Conservation (phyloP, 2,888 invertebrate genomes). For the Buathra laborator region DNA sequence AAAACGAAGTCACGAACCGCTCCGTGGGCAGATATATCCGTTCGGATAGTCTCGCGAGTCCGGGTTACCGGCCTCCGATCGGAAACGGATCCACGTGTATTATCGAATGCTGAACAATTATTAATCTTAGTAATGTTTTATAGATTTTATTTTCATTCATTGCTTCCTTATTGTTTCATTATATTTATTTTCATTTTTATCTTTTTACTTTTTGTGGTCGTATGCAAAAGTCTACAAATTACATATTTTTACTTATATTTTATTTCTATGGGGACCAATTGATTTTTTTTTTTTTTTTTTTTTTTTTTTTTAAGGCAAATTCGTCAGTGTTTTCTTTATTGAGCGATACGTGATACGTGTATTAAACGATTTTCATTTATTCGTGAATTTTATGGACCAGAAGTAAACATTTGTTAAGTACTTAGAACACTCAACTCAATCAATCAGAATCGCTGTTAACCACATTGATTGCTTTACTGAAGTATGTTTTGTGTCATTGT, state of each 20-base stretch:
- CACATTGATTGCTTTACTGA: background rate
- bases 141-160: background rate
- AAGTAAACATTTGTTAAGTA: no score
- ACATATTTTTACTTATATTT: no score
- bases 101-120: slow-evolving; percentile 9
- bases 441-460: background rate
- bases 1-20: slow-evolving; percentile 80
- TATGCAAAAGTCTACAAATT: no score
- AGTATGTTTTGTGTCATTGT: background rate
- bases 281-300: no score
- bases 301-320: no score
- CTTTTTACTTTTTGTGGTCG: background rate
- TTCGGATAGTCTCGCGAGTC: slow-evolving; percentile 39
- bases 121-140: background rate
- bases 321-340: no score
- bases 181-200: background rate
- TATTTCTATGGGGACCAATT: no score
- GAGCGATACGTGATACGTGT: no score
- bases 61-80: slow-evolving; percentile 6
- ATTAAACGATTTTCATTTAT: no score
- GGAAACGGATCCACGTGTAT: slow-evolving; percentile 34
- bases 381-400: no score
- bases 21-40: slow-evolving; percentile 54
- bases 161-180: background rate
- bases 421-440: no score